A percentile compares a stretch with the other conserved stretches of the same genome.
Conservation (phyloP, 2,113 vertebrate genomes). For the Dendrocopos noguchii region DNA sequence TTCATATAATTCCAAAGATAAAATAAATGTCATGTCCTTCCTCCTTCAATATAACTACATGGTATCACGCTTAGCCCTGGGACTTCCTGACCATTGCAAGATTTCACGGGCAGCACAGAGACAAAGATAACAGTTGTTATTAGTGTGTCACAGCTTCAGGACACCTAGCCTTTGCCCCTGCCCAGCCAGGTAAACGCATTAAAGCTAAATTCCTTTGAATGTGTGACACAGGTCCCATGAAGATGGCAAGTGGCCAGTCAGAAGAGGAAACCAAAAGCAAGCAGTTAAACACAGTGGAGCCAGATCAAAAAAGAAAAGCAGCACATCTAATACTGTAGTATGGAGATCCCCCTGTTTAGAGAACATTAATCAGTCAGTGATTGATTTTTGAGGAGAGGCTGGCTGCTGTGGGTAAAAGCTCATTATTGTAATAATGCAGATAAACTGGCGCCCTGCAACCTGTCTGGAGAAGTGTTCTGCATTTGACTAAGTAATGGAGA, state of each 20-base stretch:
- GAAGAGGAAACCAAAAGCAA: background rate
- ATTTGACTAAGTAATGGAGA: conserved; percentile 42
- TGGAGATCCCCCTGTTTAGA: conserved; percentile 28
- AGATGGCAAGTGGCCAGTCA: background rate
- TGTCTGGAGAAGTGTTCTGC: conserved; percentile 47
- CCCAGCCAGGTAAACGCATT: background rate
- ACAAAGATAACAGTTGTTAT: background rate
- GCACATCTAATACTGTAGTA: background rate
- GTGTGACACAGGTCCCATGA: background rate
- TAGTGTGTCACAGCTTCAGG: background rate
- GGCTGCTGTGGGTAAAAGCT: conserved; percentile 30
- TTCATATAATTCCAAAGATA: background rate
- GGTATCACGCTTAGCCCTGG: background rate
- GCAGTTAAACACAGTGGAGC: background rate
- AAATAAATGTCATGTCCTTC: background rate
- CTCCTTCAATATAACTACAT: background rate
- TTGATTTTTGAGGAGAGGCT: conserved; percentile 10
- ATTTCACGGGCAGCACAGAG: background rate
- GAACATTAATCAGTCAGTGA: background rate
- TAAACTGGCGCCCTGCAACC: conserved; percentile 55
- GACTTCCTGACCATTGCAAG: background rate
- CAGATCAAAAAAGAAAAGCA: background rate
- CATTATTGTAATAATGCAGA: conserved; percentile 49
- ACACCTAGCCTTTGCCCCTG: background rate
- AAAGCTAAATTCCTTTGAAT: background rate